These are phyloP conservation scores for Ephialtes manifestator DNA, from an alignment of 2,888 invertebrate genomes.

Conservation along the genomic window DNA sequence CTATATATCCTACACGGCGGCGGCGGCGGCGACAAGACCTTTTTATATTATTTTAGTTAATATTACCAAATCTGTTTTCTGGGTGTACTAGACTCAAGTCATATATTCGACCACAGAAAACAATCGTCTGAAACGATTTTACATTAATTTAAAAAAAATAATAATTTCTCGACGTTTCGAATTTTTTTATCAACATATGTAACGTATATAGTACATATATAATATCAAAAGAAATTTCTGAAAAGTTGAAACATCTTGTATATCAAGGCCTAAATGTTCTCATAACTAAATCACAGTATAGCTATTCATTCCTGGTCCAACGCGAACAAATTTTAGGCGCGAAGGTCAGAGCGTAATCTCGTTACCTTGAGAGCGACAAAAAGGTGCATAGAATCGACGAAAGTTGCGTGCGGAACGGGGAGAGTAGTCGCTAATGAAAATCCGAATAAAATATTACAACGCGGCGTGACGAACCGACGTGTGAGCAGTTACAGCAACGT, in stretches of 20 bases:
- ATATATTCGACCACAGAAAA: no score
- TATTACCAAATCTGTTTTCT: no score
- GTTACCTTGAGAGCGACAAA: slow-evolving; percentile 19
- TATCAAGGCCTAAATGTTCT: background rate
- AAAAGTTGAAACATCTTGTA: background rate
- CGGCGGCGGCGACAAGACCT: no score
- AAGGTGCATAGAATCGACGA: background rate
- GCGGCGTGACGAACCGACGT: slow-evolving; percentile 36
- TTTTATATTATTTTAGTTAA: no score
- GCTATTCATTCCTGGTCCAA: background rate
- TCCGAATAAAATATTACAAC: slow-evolving; percentile 48
- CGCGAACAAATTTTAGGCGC: background rate
- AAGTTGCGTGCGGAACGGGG: slow-evolving; percentile 17
- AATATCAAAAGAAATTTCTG: no score
- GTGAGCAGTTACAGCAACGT: slow-evolving; percentile 3
- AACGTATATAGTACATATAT: no score
- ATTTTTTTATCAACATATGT: no score
- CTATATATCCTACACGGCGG: no score
- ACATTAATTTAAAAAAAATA: no score
- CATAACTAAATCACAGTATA: background rate
- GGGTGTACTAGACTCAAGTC: no score
- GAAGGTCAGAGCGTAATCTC: background rate
- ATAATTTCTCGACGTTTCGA: no score
- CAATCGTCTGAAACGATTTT: no score
- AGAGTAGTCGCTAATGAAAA: slow-evolving; percentile 35